These are phyloP conservation scores for Labroides dimidiatus DNA, from an alignment of 2,797 vertebrate species.

Conservation along the genomic window DNA sequence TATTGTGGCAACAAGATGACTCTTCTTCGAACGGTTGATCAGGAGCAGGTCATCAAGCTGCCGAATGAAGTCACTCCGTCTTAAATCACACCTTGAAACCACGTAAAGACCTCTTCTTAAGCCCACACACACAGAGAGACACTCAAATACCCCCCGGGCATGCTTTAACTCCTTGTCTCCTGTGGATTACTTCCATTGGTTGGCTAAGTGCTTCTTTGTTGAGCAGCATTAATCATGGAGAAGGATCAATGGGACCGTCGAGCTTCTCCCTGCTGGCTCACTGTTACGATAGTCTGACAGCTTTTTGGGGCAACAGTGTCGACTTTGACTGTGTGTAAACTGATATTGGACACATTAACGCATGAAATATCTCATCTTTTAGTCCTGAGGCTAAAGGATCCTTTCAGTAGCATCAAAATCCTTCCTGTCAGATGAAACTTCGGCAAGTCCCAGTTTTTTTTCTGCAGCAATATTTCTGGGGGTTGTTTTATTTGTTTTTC, in stretches of 20 bases:
- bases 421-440: no score
- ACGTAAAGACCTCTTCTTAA: not conserved
- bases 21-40: constrained; percentile 12
- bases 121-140: constrained; percentile 10
- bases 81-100: constrained; percentile 31
- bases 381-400: no score
- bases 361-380: no score
- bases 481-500: no score
- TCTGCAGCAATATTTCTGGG: no score
- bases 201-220: constrained; percentile 61
- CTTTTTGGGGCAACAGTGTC: constrained; percentile 12
- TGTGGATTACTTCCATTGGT: constrained; percentile 48
- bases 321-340: not conserved
- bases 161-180: constrained; percentile 32
- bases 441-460: no score
- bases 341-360: no score
- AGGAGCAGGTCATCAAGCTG: constrained; percentile 30
- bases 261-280: constrained; percentile 17
- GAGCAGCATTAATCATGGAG: constrained; percentile 52
- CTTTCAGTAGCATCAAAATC: no score
- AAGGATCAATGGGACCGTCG: constrained; percentile 49
- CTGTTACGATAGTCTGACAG: constrained; percentile 20
- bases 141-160: constrained; percentile 11
- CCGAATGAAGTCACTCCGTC: constrained; percentile 27
- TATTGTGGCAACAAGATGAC: not conserved